Base-by-base conservation (phyloP, 2,113 vertebrate species). In the Microcebus griseorufus region DNA sequence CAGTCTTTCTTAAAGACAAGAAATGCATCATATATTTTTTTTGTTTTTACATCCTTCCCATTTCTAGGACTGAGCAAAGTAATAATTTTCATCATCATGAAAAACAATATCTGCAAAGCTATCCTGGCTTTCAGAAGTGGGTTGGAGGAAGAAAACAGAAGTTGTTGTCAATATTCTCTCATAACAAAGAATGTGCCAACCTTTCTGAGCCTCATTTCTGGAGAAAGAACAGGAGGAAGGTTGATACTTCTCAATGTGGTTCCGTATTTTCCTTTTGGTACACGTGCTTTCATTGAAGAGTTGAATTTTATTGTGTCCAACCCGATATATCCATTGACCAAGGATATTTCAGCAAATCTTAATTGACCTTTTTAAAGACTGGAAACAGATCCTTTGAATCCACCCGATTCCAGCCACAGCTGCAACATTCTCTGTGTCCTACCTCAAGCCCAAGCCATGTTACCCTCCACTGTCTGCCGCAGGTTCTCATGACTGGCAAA, bases 11-110 rank as follows among this genome's bases (percentile, higher is more conserved):
- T 90, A 37, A 81, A 93, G 39, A 85, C 0, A 20, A 90, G 17
- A n/a, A 48, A 58, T 20, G 51, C 20, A 23, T 75, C 76, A n/a
- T 17, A 20, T 64, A n/a, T 6, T 70, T 6, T 76, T 84, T 86
- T 70, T 60, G 29, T 60, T 62, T 67, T 72, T 3, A 10, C 78
- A 65, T 2, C 9, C 27, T 78, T 90, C 34, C 11, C 18, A 69
- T 34, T 85, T 85, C 45, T 89, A 83, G 48, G 42, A 75, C 34
- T 51, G 83, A 89, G 10, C 20, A 72, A 89, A 95, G 88, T 53
- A 53, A 75, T 17, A 94, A 45, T n/a, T 62, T 93, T 81, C 53
- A 84, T 86, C 85, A 84, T 75, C 55, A 14, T 80, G 32, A 95
- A 84, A 84, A 93, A 53, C 45, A 81, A 67, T 32, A 81, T n/a